Base-by-base conservation (phyloP, 2,797 vertebrate species). In the Phataginus tetradactyla region DNA sequence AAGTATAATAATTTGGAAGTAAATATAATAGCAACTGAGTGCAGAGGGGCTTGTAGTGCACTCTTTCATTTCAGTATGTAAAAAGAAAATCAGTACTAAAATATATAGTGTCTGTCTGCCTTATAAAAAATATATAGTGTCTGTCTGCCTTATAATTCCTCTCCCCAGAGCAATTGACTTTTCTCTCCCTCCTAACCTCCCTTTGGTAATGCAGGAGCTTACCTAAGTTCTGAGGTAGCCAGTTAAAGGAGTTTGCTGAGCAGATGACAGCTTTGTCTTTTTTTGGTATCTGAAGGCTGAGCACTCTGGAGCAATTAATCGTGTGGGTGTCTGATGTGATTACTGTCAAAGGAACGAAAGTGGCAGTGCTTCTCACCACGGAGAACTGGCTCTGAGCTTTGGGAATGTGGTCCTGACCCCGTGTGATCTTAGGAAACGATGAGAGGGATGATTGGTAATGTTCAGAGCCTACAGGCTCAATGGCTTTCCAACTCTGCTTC, bases 1-100 rank as follows among this genome's bases (percentile, higher is more conserved):
- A 80, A 90, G 93, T 55, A 42, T 86, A 32, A 87, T 91, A 90
- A 95, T 95, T 95, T 93, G 69, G 79, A 61, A 85, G 90, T 90
- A 95, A 97, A 95, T 90, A 95, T 87, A 72, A 63, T 12, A 78
- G 49, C 29, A 68, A 86, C 32, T 45, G 45, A 79, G 37, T 39
- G 34, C 61, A 59, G 61, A 79, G 34, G 37, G 71, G 75, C 61
- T 92, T 49, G 86, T 49, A 49, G 74, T 21, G n/a, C 18, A 20
- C 78, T 45, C 59, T 92, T 90, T 90, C 63, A 86, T 85, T 85
- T 95, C 74, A 91, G 17, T 23, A 59, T 66, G 4, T 92, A 94
- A 79, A 78, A 95, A 79, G 71, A 89, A 88, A 86, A 63, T 61
- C 61, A 37, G 29, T 49, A 12, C 55, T 64, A 85, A 72, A 94